Evolutionary conservation across 2,888 invertebrate genomes (phyloP), one percentile per base, ranked within the genome.

Genomic region (Allophyes oxyacanthae): DNA sequence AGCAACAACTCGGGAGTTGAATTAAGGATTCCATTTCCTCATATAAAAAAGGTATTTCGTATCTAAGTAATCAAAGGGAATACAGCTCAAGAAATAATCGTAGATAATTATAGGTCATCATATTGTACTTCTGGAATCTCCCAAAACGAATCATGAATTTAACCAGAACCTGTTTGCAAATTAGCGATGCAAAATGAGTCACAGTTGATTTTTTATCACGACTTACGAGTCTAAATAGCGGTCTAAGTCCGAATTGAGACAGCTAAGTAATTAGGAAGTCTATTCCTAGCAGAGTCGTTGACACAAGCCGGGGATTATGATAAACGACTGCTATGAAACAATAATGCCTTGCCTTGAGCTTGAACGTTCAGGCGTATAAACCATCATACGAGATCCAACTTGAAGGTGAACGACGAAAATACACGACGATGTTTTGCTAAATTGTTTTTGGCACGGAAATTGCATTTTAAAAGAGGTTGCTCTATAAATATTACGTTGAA

Each of bases 261-360:
- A 66, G 40, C 55, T 33, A 67, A 70, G 67, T 59, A 72, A 72
- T 72, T 72, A 64, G 56, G 56, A 52, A 55, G 58, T 59, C 58
- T 64, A 61, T 66, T 72, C 40, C 14, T 33, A 58, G 74, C 48
- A 33, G 41, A 74, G 73, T 72, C 75, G 66, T 76, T 75, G 79
- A 77, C 74, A 75, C 53, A 71, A 61, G 64, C 57, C 45, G 46
- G 45, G 37, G 54, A 41, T 65, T 51, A 72, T 74, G 66, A 72
- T 71, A 58, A 73, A 77, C 63, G 71, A 69, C 49, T 51, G n/a
- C 34, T 34, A 52, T 56, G 57, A 64, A 61, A 64, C 38, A 49
- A 50, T 62, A 37, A 64, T 50, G 38, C 57, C 60, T 69, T 50
- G 38, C 57, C 60, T 69, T 72, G 56, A 71, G 57, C 63, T 64